Conservation (phyloP, 1,140 invertebrate species). For the Cataglyphis hispanica region DNA sequence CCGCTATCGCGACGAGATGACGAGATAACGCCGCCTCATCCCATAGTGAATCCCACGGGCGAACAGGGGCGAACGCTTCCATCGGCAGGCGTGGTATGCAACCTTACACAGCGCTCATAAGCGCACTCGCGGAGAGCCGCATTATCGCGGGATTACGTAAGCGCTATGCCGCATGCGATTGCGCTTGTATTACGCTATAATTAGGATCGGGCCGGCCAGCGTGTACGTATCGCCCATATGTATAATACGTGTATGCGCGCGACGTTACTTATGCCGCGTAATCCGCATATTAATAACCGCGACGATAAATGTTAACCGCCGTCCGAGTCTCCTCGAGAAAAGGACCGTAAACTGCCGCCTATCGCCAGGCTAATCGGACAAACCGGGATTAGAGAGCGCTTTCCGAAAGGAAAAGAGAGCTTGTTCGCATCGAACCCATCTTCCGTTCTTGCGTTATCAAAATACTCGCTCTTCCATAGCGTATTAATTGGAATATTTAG, state of each 20-base stretch:
- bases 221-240: constrained; percentile 12
- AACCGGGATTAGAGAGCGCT: constrained; percentile 13
- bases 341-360: constrained; percentile 42
- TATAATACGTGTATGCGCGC: neutral
- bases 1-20: constrained; percentile 63
- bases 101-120: constrained; percentile 53
- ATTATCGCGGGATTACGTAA: constrained; percentile 81
- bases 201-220: constrained; percentile 77
- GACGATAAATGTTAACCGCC: constrained; percentile 72
- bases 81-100: constrained; percentile 77
- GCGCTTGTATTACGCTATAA: constrained; percentile 80
- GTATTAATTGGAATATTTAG: constrained; percentile 28
- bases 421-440: neutral
- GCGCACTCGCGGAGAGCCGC: constrained; percentile 65
- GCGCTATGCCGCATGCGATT: constrained; percentile 68
- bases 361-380: too few relatives aligned
- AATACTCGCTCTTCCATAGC: constrained; percentile 24
- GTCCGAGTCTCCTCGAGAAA: constrained; percentile 46
- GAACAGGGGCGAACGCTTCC: constrained; percentile 64
- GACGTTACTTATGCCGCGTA: constrained; percentile 68
- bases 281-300: constrained; percentile 75
- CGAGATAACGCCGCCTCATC: constrained; percentile 63
- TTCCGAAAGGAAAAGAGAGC: neutral
- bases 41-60: constrained; percentile 23
- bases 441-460: constrained; percentile 46